Evolutionary conservation across 2,797 vertebrate species (phyloP), one percentile per base, ranked within the genome.

Genomic region (Thalassophryne amazonica): DNA sequence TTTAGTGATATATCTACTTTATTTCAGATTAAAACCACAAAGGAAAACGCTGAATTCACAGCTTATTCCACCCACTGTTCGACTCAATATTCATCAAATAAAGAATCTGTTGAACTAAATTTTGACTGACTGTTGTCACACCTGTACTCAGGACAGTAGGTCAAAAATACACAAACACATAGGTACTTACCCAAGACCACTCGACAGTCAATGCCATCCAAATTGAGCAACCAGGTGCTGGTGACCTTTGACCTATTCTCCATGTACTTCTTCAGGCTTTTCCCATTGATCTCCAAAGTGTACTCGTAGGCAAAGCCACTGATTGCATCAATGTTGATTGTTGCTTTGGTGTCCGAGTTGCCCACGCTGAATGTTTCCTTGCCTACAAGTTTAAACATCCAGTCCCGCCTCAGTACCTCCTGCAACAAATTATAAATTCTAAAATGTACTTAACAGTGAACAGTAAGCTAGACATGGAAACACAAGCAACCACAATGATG

Each of bases 371-470:
- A 99, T 0, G 93, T 93, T 81, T 99, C 97, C 84, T 97, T 98
- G 65, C 95, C 97, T 37, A 99, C 94, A 38, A 98, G 87, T 68
- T 96, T 98, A 79, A 99, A 99, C 97, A 99, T 97, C 97, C 97
- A 99, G 46, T 99, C 95, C 69, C 89, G 94, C 50, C 95, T 89
- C 77, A 99, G 79, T 16, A 91, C 78, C 83, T 99, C 95, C 97
- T 99, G 79, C 9, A 29, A 12, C 0, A 30, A 1, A 21, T 30
- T 3, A 25, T 16, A 0, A 28, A 50, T 55, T 11, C 1, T 55
- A n/a, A 33, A 7, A 41, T 13, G n/a, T n/a, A n/a, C n/a, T n/a
- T 0, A 14, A 11, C 13, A 39, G n/a, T 6, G 11, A n/a, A n/a
- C n/a, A n/a, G n/a, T n/a, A n/a, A n/a, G n/a, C n/a, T n/a, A n/a